A percentile compares a stretch with the other conserved stretches of the same genome.
Conservation (phyloP, 2,888 invertebrate species). For the Baronia brevicornis region DNA sequence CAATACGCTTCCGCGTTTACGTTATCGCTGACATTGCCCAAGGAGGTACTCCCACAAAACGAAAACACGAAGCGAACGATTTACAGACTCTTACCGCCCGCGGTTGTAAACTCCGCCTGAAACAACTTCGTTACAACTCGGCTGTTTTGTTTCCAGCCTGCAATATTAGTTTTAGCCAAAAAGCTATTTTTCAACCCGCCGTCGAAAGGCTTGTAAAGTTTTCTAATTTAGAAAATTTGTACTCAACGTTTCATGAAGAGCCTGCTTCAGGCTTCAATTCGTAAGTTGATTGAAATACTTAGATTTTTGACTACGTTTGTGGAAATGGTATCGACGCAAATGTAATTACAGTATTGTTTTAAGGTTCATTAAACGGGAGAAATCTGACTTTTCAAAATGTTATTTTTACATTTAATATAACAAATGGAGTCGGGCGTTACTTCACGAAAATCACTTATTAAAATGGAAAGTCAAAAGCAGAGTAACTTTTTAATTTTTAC, state of each 20-base stretch:
- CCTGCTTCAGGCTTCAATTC: conserved; percentile 36
- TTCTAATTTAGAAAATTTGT: conserved; percentile 71
- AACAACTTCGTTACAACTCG: conserved; percentile 71
- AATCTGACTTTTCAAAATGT: too few relatives aligned
- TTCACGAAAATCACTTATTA: too few relatives aligned
- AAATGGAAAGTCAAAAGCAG: too few relatives aligned
- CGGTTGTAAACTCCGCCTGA: conserved; percentile 59
- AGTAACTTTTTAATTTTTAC: too few relatives aligned
- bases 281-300: conserved; percentile 31
- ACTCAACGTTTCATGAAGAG: conserved; percentile 48
- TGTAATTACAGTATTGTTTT: too few relatives aligned
- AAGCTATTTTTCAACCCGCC: conserved; percentile 69
- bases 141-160: conserved; percentile 61
- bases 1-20: conserved; percentile 58
- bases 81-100: conserved; percentile 40
- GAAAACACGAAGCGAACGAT: conserved; percentile 39
- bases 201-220: conserved; percentile 67
- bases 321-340: conserved; percentile 6
- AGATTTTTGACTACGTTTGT: conserved; percentile 25
- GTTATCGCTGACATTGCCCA: conserved; percentile 51
- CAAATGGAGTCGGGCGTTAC: too few relatives aligned
- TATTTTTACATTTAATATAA: too few relatives aligned
- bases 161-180: conserved; percentile 74
- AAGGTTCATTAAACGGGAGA: too few relatives aligned
- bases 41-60: conserved; percentile 37